Conservation (phyloP, 2,113 vertebrate species). For the Odocoileus hemionus region DNA sequence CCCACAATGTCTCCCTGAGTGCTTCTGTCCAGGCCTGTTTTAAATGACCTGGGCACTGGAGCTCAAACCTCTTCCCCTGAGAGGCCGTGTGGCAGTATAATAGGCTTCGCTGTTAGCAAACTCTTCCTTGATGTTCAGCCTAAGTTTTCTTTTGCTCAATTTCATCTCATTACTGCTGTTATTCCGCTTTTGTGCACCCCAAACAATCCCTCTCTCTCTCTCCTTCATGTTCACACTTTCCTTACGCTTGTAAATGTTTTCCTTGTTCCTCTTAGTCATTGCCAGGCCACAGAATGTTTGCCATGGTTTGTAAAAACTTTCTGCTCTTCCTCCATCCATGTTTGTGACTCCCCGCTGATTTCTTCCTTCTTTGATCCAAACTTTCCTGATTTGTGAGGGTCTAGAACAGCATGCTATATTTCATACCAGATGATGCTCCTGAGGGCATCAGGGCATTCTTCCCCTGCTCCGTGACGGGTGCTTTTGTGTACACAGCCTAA, state of each 20-base stretch:
- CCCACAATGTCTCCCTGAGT: neutral
- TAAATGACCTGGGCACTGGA: slow-evolving; percentile 43
- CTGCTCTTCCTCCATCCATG: neutral
- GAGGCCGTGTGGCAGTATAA: slow-evolving; percentile 43
- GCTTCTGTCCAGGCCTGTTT: slow-evolving; percentile 38
- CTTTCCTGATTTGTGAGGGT: slow-evolving; percentile 8
- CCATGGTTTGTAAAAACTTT: neutral
- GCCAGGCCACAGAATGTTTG: neutral
- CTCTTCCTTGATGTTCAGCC: neutral
- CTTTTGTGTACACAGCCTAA: neutral
- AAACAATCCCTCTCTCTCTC: neutral
- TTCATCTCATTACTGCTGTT: slow-evolving; percentile 49
- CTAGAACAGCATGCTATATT: neutral
- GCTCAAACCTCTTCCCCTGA: slow-evolving; percentile 9
- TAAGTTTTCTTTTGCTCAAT: slow-evolving; percentile 34
- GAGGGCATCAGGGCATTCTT: neutral
- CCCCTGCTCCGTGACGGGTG: slow-evolving; percentile 38
- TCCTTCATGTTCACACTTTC: neutral
- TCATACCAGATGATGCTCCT: slow-evolving; percentile 15
- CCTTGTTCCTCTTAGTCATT: neutral
- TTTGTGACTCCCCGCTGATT: neutral
- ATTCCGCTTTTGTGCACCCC: neutral
- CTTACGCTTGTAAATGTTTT: neutral
- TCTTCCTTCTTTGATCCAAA: neutral
- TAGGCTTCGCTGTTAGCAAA: slow-evolving; percentile 26